phyloP scores from a whole-genome alignment of 2,113 vertebrate genomes.

The Myodes glareolus region DNA sequence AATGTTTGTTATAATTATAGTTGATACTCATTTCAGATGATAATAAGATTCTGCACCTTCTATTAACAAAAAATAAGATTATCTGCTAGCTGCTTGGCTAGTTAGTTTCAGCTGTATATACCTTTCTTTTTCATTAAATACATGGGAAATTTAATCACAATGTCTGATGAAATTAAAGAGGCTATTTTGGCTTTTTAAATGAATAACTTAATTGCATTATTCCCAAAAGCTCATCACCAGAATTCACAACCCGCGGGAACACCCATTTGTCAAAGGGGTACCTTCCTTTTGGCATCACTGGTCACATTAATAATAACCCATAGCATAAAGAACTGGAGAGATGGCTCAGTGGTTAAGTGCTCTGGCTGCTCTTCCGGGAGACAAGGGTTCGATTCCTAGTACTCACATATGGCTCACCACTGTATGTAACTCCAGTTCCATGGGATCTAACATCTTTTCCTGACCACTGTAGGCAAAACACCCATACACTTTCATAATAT shows the following conservation, averaged over 20 bases:
- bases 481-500: neutral
- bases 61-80: slow-evolving; percentile 79
- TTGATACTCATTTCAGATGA: slow-evolving; percentile 64
- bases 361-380: neutral
- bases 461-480: neutral
- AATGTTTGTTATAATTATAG: slow-evolving; percentile 68
- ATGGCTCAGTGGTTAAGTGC: neutral
- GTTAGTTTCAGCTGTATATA: slow-evolving; percentile 73
- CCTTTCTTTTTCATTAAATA: slow-evolving; percentile 79
- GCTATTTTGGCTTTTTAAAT: slow-evolving; percentile 73
- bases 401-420: neutral
- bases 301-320: slow-evolving; percentile 50
- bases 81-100: slow-evolving; percentile 58
- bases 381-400: neutral
- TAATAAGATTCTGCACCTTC: slow-evolving; percentile 76
- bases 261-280: slow-evolving; percentile 51
- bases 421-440: neutral
- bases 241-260: slow-evolving; percentile 25
- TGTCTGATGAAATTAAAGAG: slow-evolving; percentile 75
- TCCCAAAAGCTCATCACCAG: slow-evolving; percentile 57
- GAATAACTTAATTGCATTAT: slow-evolving; percentile 69
- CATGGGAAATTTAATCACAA: slow-evolving; percentile 74
- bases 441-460: neutral
- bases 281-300: neutral
- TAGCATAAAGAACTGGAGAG: neutral